Evolutionary conservation across 2,797 vertebrate genomes (phyloP), one percentile per base, ranked within the genome.

Genomic region (Margarornis squamiger): DNA sequence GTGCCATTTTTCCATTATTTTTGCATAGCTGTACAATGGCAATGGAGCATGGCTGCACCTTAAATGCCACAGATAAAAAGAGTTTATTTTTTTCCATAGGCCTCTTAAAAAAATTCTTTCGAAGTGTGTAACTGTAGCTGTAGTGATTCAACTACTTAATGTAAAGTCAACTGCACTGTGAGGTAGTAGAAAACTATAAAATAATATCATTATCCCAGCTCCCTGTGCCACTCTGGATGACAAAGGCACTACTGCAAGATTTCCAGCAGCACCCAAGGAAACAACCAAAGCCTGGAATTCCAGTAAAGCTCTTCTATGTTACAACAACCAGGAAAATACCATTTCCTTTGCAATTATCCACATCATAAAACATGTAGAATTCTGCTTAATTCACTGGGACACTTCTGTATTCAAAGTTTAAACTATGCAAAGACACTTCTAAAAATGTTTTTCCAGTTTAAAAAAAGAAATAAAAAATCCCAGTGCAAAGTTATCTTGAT

Each of bases 201-300:
- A 75, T 38, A 72, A 76, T 10, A 30, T 32, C 65, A 34, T 61
- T 66, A 24, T 41, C 36, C 55, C 14, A 4, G 24, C 13, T 86
- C 49, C 19, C 76, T 61, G 58, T 10, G 13, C 46, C 95, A 89
- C 46, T 51, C 66, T 27, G 23, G 67, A 36, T 59, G 46, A 63
- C 71, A 87, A 86, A 92, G 14, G 59, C 63, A 30, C 36, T 17
- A 88, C 30, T 12, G 46, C 18, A 54, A 59, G 52, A 82, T 34
- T 91, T 71, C 34, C 58, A 88, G 74, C 75, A 83, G 87, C 80
- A 84, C 70, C n/a, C 29, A 94, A 61, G 63, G 70, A 84, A 88
- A 76, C 38, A 75, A 74, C 38, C 14, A 65, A 78, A 86, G 62
- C 45, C 34, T 48, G 34, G 43, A 51, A 70, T 78, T 85, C 77